Base-by-base conservation (phyloP, 2,113 vertebrate genomes). In the Macroglossus sobrinus region DNA sequence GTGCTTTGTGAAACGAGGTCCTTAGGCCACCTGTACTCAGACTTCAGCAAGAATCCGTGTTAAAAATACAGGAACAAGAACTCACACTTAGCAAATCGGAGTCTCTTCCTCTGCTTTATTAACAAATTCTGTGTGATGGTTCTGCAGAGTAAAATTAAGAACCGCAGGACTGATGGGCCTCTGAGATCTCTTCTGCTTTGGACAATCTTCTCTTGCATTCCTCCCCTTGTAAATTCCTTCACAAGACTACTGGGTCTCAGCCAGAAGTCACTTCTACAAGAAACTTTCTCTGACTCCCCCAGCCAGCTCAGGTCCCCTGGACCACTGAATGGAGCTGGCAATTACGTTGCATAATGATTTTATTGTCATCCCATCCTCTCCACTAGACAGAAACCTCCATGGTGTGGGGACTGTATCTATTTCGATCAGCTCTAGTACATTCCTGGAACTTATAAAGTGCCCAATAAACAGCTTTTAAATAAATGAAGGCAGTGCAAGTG, bases 401-500 rank as follows among this genome's bases (percentile, higher is more conserved):
- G 4, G 19, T 38, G 14, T 14, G 4, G 15, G n/a, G 4, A 30
- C 10, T 22, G 4, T 35, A 38, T 55, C 43, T 61, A 21, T 74
- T 93, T 93, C 38, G 3, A 43, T 87, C 57, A 59, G 26, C 11
- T 86, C 30, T 35, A 66, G 10, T 35, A 19, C 21, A 64, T 35
- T 61, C 68, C 61, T 75, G 26, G 45, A 85, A 89, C 18, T 50
- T 66, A 68, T 30, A 85, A 96, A 88, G 35, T 55, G 19, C 26
- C 45, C 66, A 40, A 4, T 66, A 94, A 88, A 76, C n/a, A 79
- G 59, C 86, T 84, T 15, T 53, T 64, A 66, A 86, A 87, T 95
- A 92, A 93, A 79, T 22, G 9, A 85, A 59, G 30, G 33, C 47
- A 64, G 71, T 16, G 21, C 21, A 10, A 84, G 50, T 16, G 10